These are phyloP conservation scores for Mythimna albipuncta DNA, from an alignment of 2,888 invertebrate genomes.

Conservation along the genomic window DNA sequence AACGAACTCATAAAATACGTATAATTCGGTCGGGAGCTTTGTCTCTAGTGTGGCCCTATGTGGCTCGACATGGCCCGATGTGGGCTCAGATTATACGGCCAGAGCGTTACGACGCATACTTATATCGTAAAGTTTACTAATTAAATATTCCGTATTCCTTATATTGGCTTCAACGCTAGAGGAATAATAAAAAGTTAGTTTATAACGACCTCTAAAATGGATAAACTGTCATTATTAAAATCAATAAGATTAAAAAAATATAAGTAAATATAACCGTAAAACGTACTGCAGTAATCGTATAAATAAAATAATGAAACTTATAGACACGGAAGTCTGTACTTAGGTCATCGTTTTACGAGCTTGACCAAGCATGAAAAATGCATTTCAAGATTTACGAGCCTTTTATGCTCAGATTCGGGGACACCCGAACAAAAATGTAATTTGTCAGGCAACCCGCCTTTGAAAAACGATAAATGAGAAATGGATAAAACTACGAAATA, in stretches of 20 bases:
- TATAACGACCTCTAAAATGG: constrained; percentile 16
- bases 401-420: constrained; percentile 78
- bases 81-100: constrained; percentile 38
- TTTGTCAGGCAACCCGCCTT: constrained; percentile 74
- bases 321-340: constrained; percentile 57
- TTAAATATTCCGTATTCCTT: constrained; percentile 60
- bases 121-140: constrained; percentile 52
- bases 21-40: constrained; percentile 19
- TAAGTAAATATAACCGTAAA: not conserved
- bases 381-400: constrained; percentile 78
- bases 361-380: constrained; percentile 82
- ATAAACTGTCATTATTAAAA: constrained; percentile 18
- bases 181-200: constrained; percentile 54
- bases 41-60: constrained; percentile 18
- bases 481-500: constrained; percentile 62
- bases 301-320: constrained; percentile 56
- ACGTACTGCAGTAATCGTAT: not conserved
- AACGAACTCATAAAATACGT: constrained; percentile 23
- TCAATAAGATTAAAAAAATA: constrained; percentile 13
- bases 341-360: constrained; percentile 75
- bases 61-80: constrained; percentile 9
- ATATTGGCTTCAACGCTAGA: constrained; percentile 41
- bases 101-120: constrained; percentile 50
- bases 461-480: constrained; percentile 66
- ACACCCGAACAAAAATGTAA: constrained; percentile 79